These are phyloP conservation scores for Drosophila chauvacae DNA, from an alignment of 1,140 invertebrate genomes.

Conservation along the genomic window DNA sequence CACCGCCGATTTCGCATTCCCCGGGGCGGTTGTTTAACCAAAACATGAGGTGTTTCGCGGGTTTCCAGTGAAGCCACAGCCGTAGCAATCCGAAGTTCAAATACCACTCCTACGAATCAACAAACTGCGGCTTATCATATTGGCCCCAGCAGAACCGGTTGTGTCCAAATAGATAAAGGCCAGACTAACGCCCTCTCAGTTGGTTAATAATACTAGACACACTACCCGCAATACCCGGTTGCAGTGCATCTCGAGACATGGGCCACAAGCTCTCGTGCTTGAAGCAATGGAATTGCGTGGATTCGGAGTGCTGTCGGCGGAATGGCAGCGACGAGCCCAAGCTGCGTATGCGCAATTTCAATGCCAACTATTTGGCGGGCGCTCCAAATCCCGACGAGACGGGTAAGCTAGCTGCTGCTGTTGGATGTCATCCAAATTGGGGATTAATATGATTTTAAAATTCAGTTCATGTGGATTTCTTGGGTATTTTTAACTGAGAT, in stretches of 20 bases:
- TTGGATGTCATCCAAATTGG: constrained; percentile 1
- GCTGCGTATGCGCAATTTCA: constrained; percentile 38
- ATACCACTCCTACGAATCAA: constrained; percentile 41
- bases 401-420: constrained; percentile 4
- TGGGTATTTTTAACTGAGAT: background rate
- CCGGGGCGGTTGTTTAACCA: constrained; percentile 6
- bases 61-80: constrained; percentile 13
- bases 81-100: constrained; percentile 18
- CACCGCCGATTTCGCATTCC: constrained; percentile 28
- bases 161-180: constrained; percentile 18
- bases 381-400: constrained; percentile 17
- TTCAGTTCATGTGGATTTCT: constrained; percentile 4
- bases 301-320: constrained; percentile 13
- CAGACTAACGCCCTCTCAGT: constrained; percentile 7
- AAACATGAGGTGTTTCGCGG: constrained; percentile 22
- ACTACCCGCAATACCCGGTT: background rate
- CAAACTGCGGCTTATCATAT: constrained; percentile 41
- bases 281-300: constrained; percentile 11
- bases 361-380: constrained; percentile 35
- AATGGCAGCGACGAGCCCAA: constrained; percentile 14
- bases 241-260: constrained; percentile 16
- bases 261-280: constrained; percentile 31
- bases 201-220: background rate
- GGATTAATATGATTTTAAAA: background rate
- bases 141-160: constrained; percentile 30